Evolutionary conservation across 2,113 vertebrate genomes (phyloP), one percentile per base, ranked within the genome.

Genomic region (Marmota monax): DNA sequence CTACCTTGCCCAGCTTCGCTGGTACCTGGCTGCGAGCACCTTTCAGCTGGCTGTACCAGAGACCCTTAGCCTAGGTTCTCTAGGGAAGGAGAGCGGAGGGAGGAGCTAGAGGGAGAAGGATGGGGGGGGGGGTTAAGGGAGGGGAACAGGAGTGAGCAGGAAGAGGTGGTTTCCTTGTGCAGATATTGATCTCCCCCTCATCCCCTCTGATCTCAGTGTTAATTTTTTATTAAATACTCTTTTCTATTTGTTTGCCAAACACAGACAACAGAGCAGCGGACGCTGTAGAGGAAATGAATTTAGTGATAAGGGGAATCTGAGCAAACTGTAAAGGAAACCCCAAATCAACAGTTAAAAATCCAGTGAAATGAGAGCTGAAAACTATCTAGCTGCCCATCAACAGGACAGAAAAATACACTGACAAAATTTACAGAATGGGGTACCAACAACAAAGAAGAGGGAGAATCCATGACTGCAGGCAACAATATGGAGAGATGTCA

Each of bases 191-290:
- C 6, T 25, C 7, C 25, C 11, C 18, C 25, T 16, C 39, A 84
- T 78, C 37, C 8, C 0, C 16, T 74, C 27, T 3, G 2, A 18
- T 78, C 53, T 85, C 34, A 27, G 7, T 72, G 18, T 22, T 48
- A 32, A 39, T 63, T 53, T 90, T 96, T 86, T n/a, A 79, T 90
- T 89, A 42, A 72, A 23, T 45, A 84, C 84, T 94, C 18, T 7
- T 94, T 69, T 74, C 45, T 74, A 69, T 32, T 77, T 95, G 67
- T 84, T 92, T 82, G 53, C 53, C 72, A 84, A 90, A 92, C n/a
- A 22, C 17, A 67, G 0, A 18, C 12, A 76, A 72, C 4, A 29
- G 65, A 82, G 45, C 27, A 10, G 27, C 82, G 29, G 48, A n/a
- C 34, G 73, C 61, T 94, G 84, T 42, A 70, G 32, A 83, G 45